Base-by-base conservation (phyloP, 35 echinoderm and acorn worm species). In the Chiridota heheva region DNA sequence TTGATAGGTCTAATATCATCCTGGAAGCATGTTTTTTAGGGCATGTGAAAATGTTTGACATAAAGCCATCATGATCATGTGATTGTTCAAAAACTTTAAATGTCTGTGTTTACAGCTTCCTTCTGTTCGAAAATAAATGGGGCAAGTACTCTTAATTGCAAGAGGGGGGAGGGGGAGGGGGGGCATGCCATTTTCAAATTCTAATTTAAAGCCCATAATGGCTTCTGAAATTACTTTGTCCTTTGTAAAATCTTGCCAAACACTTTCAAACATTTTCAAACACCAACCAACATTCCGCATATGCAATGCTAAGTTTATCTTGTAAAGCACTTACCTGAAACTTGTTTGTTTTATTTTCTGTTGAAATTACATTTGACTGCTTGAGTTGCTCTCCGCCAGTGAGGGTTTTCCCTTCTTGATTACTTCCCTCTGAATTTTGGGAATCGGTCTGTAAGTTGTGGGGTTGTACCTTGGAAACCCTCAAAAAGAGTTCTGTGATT, bases 41-140 rank as follows among this genome's bases (percentile, higher is more conserved):
- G 40, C 69, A 8, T 43, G 69, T 44, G 69, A 72, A 72, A 72
- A 44, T 72, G 42, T 72, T 72, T 43, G 69, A 72, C 10, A 72
- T 34, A 67, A 34, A 31, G 2, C 27, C 3, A 36, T 27, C 31
- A 36, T 2, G 16, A 67, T 67, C 63, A 27, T 67, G 5, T 7
- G 63, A 6, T 61, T 5, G 27, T 47, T 76, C 56, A 43, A 86
- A 62, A 76, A 76, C 83, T 60, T 76, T 76, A 36, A 40, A 7
- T 48, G 33, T 71, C 24, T 5, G 48, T 27, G 38, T 10, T 22
- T 0, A 10, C 26, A 64, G 17, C 63, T 62, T 75, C 56, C 63
- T 59, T 29, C 38, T 64, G 1, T 13, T 82, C 47, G 31, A n/a
- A 25, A 12, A 32, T 18, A 22, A n/a, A 68, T 22, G 61, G 53